Evolutionary conservation across 2,113 vertebrate species (phyloP).

Genomic region (Megalops atlanticus): DNA sequence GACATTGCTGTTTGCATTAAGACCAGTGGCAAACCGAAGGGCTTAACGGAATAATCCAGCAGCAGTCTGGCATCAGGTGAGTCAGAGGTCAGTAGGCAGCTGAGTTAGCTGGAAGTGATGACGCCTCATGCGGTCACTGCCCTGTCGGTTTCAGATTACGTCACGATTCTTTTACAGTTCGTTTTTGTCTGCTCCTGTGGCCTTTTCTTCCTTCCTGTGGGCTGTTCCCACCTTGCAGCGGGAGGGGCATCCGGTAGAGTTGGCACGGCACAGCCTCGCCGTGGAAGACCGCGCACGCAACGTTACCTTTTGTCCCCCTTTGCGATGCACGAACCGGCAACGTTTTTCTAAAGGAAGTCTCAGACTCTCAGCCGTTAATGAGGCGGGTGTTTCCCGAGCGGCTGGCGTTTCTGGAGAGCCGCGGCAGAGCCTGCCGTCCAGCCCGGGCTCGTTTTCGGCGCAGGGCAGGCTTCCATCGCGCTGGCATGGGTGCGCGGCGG

Average conservation of each 20-base stretch:
- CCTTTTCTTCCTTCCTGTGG: slow-evolving; percentile 28
- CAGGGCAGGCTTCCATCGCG: background rate
- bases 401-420: too few species aligned
- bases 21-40: background rate
- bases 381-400: too few species aligned
- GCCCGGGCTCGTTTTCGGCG: too few species aligned
- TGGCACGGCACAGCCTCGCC: background rate
- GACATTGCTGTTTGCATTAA: background rate
- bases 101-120: background rate
- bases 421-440: too few species aligned
- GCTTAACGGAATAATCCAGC: background rate
- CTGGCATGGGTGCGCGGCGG: too few species aligned
- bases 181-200: slow-evolving; percentile 14
- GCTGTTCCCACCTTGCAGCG: background rate
- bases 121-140: background rate
- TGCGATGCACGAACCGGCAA: too few species aligned
- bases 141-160: background rate
- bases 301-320: too few species aligned
- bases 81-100: background rate
- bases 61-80: background rate
- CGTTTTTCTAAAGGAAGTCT: too few species aligned
- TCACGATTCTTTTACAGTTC: slow-evolving; percentile 14
- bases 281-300: background rate
- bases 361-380: too few species aligned
- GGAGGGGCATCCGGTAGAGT: slow-evolving; percentile 20